Percentiles rank a stretch among this genome's conserved stretches.
Conservation (phyloP, 2,888 invertebrate species). For the Mycalesis mineus region DNA sequence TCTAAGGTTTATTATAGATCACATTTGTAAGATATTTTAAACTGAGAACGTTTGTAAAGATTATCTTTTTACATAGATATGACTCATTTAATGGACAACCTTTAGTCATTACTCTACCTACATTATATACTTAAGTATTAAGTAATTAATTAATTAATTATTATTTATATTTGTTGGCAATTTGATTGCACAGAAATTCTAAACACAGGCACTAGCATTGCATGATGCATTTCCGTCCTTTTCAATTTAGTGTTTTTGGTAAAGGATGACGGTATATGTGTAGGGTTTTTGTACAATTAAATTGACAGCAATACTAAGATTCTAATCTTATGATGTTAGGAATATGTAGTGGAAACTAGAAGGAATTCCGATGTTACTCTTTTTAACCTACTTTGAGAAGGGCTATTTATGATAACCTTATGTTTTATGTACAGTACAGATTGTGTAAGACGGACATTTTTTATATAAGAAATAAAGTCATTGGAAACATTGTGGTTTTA, state of each 20-base stretch:
- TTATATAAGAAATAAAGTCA: conserved; percentile 25
- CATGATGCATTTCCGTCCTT: neutral
- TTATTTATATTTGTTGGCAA: neutral
- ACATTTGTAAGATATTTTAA: no score
- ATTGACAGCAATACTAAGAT: neutral
- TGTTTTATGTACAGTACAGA: conserved; percentile 25
- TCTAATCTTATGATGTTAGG: neutral
- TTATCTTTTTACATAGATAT: no score
- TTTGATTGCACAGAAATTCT: neutral
- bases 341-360: conserved; percentile 27
- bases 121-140: no score
- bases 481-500: conserved; percentile 2
- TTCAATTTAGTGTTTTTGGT: neutral
- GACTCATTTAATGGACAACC: no score
- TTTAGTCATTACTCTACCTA: neutral
- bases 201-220: neutral
- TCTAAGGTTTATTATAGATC: no score
- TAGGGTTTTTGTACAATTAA: neutral
- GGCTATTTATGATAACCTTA: conserved; percentile 5
- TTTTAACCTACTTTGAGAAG: conserved; percentile 19
- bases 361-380: neutral
- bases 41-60: no score
- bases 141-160: no score
- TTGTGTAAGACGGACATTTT: conserved; percentile 20
- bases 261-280: neutral